Conservation (phyloP, 1,140 invertebrate genomes). For the Ctenoplectra terminalis region DNA sequence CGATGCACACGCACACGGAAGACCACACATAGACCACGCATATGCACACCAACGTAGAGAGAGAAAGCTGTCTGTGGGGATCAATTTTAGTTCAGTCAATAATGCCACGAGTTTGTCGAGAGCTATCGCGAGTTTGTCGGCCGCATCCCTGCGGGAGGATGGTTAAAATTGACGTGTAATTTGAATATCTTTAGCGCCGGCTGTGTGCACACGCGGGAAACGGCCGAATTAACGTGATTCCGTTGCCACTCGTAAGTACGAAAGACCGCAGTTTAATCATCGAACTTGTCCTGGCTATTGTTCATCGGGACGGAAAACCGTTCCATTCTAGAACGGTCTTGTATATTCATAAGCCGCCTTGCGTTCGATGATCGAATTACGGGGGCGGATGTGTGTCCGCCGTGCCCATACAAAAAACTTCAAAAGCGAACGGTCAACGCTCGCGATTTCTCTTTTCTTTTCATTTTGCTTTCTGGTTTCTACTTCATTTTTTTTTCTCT, state of each 20-base stretch:
- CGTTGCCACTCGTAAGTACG: constrained; percentile 53
- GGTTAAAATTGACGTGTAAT: constrained; percentile 68
- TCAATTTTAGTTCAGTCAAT: constrained; percentile 41
- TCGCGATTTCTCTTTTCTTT: background rate
- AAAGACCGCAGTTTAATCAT: constrained; percentile 61
- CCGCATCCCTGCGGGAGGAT: constrained; percentile 18
- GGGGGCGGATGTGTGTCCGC: background rate
- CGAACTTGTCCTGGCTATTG: constrained; percentile 29
- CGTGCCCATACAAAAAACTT: background rate
- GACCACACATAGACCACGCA: too few relatives aligned
- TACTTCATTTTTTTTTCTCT: background rate
- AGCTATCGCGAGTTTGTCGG: constrained; percentile 14
- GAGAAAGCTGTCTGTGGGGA: constrained; percentile 11
- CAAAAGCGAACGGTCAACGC: background rate
- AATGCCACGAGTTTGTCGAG: constrained; percentile 38
- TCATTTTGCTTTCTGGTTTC: background rate
- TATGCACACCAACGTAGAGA: background rate
- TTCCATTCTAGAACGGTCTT: background rate
- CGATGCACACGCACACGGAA: background rate
- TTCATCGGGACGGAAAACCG: background rate
- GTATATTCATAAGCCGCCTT: constrained; percentile 1
- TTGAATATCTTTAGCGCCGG: constrained; percentile 47
- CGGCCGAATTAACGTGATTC: constrained; percentile 60
- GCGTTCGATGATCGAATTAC: constrained; percentile 13
- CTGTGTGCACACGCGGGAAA: constrained; percentile 20